A percentile compares a stretch with the other conserved stretches of the same genome.
phyloP scores from a whole-genome alignment of 2,113 vertebrate species.

The Micromys minutus region DNA sequence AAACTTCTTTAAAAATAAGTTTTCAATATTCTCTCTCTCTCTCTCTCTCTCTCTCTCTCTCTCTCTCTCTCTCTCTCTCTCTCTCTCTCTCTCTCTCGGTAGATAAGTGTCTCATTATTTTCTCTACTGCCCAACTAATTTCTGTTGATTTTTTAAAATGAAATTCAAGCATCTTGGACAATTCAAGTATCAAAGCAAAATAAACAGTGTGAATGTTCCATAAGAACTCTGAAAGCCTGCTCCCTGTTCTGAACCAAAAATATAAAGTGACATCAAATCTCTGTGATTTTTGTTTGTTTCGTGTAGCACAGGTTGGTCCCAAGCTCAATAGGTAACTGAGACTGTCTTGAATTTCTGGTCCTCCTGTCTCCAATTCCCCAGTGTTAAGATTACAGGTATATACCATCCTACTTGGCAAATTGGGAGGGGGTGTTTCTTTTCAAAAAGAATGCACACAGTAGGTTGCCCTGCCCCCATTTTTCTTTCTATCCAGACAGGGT shows the following conservation, averaged over 20 bases:
- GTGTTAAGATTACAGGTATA: not conserved
- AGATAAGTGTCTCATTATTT: slow-evolving; percentile 36
- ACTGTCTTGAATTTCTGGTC: not conserved
- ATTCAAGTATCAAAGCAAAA: slow-evolving; percentile 22
- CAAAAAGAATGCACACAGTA: not conserved
- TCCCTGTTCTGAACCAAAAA: not conserved
- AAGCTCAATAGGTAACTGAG: not conserved
- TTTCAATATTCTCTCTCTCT: too few relatives aligned
- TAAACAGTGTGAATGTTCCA: not conserved
- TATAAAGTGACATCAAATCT: not conserved
- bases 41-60: too few relatives aligned
- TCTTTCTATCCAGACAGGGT: not conserved
- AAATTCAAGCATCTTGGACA: not conserved
- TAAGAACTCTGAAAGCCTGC: not conserved
- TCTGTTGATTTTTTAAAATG: not conserved
- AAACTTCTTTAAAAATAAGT: too few relatives aligned
- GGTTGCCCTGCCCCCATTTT: not conserved
- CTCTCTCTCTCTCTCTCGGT: too few relatives aligned
- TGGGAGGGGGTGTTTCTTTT: not conserved
- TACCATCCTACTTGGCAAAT: not conserved
- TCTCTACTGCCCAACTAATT: not conserved
- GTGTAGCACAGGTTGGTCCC: not conserved
- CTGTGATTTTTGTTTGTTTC: not conserved
- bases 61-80: too few relatives aligned
- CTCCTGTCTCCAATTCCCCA: not conserved